These are phyloP conservation scores for Thamnophis elegans DNA, from an alignment of 2,797 vertebrate genomes.

Conservation along the genomic window DNA sequence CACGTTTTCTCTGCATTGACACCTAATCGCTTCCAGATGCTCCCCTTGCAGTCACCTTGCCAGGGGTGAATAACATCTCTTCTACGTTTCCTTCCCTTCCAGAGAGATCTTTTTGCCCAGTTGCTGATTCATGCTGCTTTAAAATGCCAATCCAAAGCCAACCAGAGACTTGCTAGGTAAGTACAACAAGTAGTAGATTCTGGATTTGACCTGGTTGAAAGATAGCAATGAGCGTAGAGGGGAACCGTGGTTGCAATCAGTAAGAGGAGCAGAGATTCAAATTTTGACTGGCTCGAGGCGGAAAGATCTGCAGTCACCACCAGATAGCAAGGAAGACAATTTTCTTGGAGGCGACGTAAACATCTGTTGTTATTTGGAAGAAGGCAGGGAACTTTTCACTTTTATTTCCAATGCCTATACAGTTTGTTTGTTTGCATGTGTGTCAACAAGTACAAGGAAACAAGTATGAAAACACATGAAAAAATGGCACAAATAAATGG, in stretches of 20 bases:
- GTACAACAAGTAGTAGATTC: constrained; percentile 1
- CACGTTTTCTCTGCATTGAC: background rate
- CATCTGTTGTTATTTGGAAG: background rate
- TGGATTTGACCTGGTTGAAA: background rate
- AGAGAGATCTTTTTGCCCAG: constrained; percentile 94
- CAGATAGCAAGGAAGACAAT: no score
- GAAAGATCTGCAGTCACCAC: background rate
- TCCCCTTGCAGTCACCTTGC: background rate
- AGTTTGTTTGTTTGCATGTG: no score
- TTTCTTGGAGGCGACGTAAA: background rate
- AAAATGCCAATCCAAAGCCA: constrained; percentile 78
- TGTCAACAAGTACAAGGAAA: no score
- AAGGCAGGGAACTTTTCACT: background rate
- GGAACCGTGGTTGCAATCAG: background rate
- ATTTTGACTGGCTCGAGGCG: background rate
- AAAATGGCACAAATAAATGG: no score
- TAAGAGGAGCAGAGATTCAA: background rate
- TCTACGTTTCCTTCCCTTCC: constrained; percentile 45
- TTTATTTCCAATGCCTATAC: background rate
- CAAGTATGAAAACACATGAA: no score
- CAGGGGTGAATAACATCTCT: background rate
- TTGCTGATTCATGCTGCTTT: constrained; percentile 87
- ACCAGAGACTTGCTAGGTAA: constrained; percentile 87
- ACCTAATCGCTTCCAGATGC: background rate
- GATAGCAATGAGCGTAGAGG: background rate